phyloP scores from a whole-genome alignment of 53 echinoderm and acorn worm genomes.

The Temnopleurus reevesii region DNA sequence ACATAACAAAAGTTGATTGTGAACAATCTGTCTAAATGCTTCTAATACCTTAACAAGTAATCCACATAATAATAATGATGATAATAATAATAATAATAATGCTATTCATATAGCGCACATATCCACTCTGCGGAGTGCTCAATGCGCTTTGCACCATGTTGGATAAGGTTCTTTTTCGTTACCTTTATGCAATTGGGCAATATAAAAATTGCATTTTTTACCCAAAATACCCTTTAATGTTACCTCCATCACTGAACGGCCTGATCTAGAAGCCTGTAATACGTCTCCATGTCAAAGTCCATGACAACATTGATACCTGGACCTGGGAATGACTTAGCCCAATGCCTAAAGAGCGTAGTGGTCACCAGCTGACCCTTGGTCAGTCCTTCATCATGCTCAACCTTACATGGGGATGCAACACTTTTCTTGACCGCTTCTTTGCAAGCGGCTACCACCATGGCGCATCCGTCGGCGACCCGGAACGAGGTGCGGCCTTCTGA shows the following conservation, averaged over 20 bases:
- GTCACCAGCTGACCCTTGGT: slow-evolving; percentile 43
- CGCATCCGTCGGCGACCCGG: slow-evolving; percentile 26
- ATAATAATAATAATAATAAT: too few species aligned
- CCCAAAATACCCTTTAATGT: too few species aligned
- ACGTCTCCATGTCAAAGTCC: background rate
- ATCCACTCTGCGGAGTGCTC: too few species aligned
- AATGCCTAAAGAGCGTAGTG: background rate
- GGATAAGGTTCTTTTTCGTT: too few species aligned
- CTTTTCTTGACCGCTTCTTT: background rate
- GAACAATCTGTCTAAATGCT: too few species aligned
- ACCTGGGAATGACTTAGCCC: background rate
- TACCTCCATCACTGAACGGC: background rate
- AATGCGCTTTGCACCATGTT: too few species aligned
- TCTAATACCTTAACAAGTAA: too few species aligned
- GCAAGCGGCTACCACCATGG: background rate
- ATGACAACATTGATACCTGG: slow-evolving; percentile 27
- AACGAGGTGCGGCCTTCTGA: background rate
- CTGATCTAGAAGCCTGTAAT: background rate
- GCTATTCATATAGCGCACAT: too few species aligned
- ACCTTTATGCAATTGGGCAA: too few species aligned
- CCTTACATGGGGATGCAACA: background rate
- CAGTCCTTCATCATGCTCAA: slow-evolving; percentile 4
- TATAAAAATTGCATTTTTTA: too few species aligned
- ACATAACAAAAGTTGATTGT: too few species aligned
- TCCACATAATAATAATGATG: too few species aligned